These are phyloP conservation scores for Caerostris extrusa DNA, from an alignment of 1,140 invertebrate species.

Conservation along the genomic window DNA sequence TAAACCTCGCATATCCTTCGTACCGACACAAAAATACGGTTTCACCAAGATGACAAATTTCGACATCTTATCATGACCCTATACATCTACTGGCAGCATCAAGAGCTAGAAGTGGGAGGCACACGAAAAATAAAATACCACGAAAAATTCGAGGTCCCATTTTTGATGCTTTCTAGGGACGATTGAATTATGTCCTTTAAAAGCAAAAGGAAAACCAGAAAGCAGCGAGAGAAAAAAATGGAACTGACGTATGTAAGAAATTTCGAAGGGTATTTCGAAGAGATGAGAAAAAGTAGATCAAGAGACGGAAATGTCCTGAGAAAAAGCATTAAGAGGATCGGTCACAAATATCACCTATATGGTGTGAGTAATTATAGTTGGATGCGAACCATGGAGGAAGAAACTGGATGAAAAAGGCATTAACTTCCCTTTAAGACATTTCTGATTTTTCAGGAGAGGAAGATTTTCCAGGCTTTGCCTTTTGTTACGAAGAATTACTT, in stretches of 20 bases:
- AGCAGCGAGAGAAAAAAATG: neutral
- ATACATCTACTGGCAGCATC: neutral
- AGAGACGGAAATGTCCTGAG: neutral
- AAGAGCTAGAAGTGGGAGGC: neutral
- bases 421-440: slow-evolving; percentile 26
- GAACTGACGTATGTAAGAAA: slow-evolving; percentile 31
- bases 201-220: slow-evolving; percentile 13
- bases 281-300: slow-evolving; percentile 42
- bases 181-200: slow-evolving; percentile 39
- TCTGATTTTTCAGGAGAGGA: slow-evolving; percentile 11
- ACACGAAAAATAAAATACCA: slow-evolving; percentile 8
- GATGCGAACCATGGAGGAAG: neutral
- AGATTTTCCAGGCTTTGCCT: slow-evolving; percentile 3
- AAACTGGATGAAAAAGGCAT: slow-evolving; percentile 24
- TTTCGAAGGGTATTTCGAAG: slow-evolving; percentile 6
- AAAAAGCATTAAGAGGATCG: neutral
- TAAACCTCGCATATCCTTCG: neutral
- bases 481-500: neutral
- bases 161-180: slow-evolving; percentile 35
- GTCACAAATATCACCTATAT: slow-evolving; percentile 28
- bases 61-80: slow-evolving; percentile 14
- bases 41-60: slow-evolving; percentile 6
- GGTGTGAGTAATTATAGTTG: slow-evolving; percentile 14
- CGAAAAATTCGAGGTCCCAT: slow-evolving; percentile 31
- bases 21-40: neutral